phyloP scores from a whole-genome alignment of 2,888 invertebrate genomes.

The Cheilosia grossa region DNA sequence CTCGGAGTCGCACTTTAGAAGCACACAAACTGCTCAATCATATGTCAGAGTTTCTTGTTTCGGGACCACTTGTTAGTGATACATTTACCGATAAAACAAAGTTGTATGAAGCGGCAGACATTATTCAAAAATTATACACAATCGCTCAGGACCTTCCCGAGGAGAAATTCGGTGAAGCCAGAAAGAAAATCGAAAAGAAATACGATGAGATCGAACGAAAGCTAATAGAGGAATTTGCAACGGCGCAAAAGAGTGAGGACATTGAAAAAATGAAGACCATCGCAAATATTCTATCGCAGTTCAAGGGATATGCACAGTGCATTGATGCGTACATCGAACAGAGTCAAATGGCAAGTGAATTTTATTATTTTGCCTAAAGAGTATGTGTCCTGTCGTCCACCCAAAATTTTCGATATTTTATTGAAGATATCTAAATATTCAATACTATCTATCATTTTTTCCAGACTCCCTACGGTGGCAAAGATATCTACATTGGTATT shows the following conservation, averaged over 20 bases:
- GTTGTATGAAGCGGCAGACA: constrained; percentile 97
- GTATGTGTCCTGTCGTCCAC: too few species aligned
- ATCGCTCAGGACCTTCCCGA: constrained; percentile 97
- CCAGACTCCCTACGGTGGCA: constrained; percentile 92
- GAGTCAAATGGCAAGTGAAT: constrained; percentile 90
- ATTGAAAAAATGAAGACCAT: constrained; percentile 95
- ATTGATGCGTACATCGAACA: constrained; percentile 98
- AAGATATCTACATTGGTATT: constrained; percentile 95
- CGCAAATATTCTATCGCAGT: constrained; percentile 95
- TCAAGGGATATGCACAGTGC: constrained; percentile 98
- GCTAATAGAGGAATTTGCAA: constrained; percentile 96
- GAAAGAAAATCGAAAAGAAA: constrained; percentile 92
- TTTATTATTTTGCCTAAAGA: too few species aligned
- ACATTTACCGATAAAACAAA: constrained; percentile 91
- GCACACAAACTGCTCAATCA: constrained; percentile 96
- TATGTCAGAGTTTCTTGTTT: constrained; percentile 95
- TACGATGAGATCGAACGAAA: constrained; percentile 95
- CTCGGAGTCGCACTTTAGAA: constrained; percentile 96
- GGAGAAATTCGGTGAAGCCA: constrained; percentile 93
- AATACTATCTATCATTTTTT: constrained; percentile 38
- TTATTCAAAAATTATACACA: constrained; percentile 97
- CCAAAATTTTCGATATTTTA: too few species aligned
- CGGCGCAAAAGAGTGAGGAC: constrained; percentile 93
- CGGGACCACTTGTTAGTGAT: constrained; percentile 92
- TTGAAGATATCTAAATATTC: too few species aligned